Evolutionary conservation across 2,797 vertebrate species (phyloP), one percentile per base, ranked within the genome.

Genomic region (Accipiter superciliosus): DNA sequence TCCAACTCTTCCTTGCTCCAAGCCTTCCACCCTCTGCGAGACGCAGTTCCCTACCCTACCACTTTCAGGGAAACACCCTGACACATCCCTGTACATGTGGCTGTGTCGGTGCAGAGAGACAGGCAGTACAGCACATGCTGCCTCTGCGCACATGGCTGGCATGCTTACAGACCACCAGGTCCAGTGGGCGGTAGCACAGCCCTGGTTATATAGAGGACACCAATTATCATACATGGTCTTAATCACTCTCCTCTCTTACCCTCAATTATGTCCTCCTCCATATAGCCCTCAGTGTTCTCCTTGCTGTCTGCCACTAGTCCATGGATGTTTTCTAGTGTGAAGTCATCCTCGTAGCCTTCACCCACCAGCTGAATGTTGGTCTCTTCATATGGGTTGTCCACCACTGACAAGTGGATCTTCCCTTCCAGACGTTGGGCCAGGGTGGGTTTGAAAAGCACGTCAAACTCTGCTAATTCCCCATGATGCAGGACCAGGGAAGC

Each of bases 271-370:
- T 97, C 94, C 45, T 98, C 97, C 67, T 97, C 88, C 70, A 96
- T 79, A 5, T 6, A 49, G 22, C 69, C 69, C 7, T 95, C 42
- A 1, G 79, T 4, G 3, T 62, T 42, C 9, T 80, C 70, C 55
- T 9, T 3, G 42, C 18, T 20, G 45, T 93, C 59, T 12, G 70
- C 25, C 24, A 67, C 52, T 7, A 97, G 80, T 49, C 96, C 96
- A 5, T 95, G 97, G 90, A 99, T 97, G 93, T 99, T 99, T 87
- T 98, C 98, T 8, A 99, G 83, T 1, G 98, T 98, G 94, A 99
- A 92, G 6, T 99, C 97, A 37, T 99, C 98, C 85, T 98, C 71
- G 25, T 98, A 99, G 67, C 99, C 98, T 87, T 99, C 99, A 19
- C 98, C 99, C 26, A 96, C 89, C 91, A 99, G 74, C 70, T 97